Percentiles rank a stretch among this genome's conserved stretches.
Conservation (phyloP, 2,888 invertebrate genomes). For the Phortica okadai region DNA sequence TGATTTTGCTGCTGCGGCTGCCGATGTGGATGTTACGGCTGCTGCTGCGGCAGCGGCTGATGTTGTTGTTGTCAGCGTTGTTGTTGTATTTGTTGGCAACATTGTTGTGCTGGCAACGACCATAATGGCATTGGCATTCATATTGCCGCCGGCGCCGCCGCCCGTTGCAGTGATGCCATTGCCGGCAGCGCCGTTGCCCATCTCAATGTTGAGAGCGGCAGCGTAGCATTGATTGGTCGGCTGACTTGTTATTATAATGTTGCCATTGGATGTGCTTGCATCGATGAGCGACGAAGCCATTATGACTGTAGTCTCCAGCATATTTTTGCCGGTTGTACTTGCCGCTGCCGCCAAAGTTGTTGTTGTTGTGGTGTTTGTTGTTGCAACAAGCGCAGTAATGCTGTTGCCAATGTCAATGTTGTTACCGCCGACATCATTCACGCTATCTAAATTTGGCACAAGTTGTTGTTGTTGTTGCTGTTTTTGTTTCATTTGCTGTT, state of each 20-base stretch:
- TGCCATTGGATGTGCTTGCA: conserved; percentile 64
- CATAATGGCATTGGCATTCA: conserved; percentile 5
- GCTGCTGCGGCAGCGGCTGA: conserved; percentile 18
- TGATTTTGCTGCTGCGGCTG: conserved; percentile 46
- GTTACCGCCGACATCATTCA: neutral
- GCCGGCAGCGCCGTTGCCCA: conserved; percentile 46
- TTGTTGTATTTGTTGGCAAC: neutral
- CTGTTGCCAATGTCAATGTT: conserved; percentile 25
- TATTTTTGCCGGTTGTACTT: neutral
- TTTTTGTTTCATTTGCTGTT: conserved; percentile 34
- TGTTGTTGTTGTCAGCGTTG: neutral
- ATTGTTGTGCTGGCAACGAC: conserved; percentile 21
- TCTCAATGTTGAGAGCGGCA: conserved; percentile 33
- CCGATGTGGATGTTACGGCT: conserved; percentile 40
- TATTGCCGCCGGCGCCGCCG: conserved; percentile 34
- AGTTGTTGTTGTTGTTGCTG: conserved; percentile 35
- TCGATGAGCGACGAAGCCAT: conserved; percentile 35
- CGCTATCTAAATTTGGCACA: conserved; percentile 52
- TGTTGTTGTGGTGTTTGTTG: neutral
- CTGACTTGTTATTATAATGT: conserved; percentile 47
- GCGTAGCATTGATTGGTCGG: conserved; percentile 44
- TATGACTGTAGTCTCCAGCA: neutral
- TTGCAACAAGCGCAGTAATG: neutral
- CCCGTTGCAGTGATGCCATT: conserved; percentile 48
- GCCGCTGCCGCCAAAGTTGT: conserved; percentile 34